Evolutionary conservation across 2,113 vertebrate species (phyloP).

Genomic region (Mastomys coucha): DNA sequence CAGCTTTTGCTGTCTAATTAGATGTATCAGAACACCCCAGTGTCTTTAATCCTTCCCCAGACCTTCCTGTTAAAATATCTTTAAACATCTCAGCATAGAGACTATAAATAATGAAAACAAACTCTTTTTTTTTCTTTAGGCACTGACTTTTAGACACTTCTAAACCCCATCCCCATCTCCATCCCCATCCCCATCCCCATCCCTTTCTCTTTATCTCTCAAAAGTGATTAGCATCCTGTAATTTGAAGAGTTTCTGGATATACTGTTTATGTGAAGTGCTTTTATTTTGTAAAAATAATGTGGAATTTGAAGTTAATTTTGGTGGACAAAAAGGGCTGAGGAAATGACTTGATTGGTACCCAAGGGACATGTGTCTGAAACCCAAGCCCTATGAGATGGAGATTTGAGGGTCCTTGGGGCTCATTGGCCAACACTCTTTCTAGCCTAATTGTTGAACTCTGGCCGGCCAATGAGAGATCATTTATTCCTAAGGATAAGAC

Average conservation of each 20-base stretch:
- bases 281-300: not conserved
- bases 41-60: conserved; percentile 21
- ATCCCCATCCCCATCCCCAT: not conserved
- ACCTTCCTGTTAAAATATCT: conserved; percentile 33
- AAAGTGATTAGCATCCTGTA: not conserved
- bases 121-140: not conserved
- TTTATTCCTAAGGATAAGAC: not conserved
- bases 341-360: not conserved
- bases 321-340: not conserved
- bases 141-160: not conserved
- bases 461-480: not conserved
- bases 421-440: not conserved
- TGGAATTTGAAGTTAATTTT: conserved; percentile 33
- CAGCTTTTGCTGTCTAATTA: conserved; percentile 38
- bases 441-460: not conserved
- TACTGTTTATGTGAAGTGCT: not conserved
- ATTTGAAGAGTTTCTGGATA: conserved; percentile 8
- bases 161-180: not conserved
- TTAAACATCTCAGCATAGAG: conserved; percentile 14
- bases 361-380: too few relatives aligned
- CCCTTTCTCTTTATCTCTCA: not conserved
- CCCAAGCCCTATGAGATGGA: not conserved
- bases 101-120: conserved; percentile 39
- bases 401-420: not conserved
- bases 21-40: conserved; percentile 4